Evolutionary conservation across 2,888 invertebrate genomes (phyloP).

Genomic region (Tipula confusa): DNA sequence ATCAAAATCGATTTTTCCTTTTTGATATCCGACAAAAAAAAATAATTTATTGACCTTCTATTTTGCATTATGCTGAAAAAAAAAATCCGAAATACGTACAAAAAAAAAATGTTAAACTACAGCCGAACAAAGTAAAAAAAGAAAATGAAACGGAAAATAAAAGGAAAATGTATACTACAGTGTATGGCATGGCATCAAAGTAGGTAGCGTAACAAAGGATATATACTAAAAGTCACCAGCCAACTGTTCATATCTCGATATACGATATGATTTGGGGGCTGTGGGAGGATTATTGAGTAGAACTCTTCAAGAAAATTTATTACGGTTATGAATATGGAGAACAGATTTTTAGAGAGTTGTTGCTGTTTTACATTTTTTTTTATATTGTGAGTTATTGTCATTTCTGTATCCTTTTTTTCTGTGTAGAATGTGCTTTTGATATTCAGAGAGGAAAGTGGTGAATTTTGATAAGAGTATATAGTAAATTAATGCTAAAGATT

Average conservation of each 20-base stretch:
- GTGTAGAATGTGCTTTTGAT: not conserved
- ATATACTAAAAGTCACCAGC: not conserved
- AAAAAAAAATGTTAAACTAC: not conserved
- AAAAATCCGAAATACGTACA: not conserved
- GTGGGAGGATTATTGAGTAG: not conserved
- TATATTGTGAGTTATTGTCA: not conserved
- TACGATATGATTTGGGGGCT: too few relatives aligned
- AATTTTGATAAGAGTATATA: not conserved
- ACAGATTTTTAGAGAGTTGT: not conserved
- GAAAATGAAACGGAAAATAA: not conserved
- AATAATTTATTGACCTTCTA: constrained; percentile 20
- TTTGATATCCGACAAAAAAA: constrained; percentile 6
- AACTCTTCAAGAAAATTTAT: not conserved
- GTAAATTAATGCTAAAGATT: too few relatives aligned
- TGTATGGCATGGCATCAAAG: not conserved
- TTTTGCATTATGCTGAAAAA: not conserved
- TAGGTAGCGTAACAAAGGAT: not conserved
- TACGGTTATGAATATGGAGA: constrained; percentile 15
- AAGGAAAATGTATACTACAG: not conserved
- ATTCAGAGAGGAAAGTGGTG: not conserved
- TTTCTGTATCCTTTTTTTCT: not conserved
- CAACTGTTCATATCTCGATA: not conserved
- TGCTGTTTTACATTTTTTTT: not conserved
- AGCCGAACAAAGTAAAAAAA: not conserved
- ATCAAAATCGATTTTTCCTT: not conserved